Evolutionary conservation across 2,888 invertebrate species (phyloP).

Genomic region (Dasypogon diadema): DNA sequence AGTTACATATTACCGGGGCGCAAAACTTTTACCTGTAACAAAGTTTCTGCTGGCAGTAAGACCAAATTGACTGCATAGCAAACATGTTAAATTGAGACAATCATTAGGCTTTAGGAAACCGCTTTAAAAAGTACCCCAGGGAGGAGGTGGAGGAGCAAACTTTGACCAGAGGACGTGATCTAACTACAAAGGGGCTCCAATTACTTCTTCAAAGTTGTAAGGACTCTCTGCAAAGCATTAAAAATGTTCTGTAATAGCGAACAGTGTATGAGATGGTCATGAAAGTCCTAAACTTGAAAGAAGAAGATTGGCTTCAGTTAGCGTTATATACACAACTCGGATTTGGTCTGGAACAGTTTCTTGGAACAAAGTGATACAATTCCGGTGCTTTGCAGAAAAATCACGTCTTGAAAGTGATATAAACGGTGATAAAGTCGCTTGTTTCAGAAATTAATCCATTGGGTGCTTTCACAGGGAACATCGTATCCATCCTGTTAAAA

Average conservation of each 20-base stretch:
- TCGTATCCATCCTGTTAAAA: background rate
- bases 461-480: slow-evolving; percentile 1
- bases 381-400: slow-evolving; percentile 36
- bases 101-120: slow-evolving; percentile 24
- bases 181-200: slow-evolving; percentile 27
- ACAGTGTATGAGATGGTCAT: slow-evolving; percentile 1
- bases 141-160: background rate
- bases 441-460: slow-evolving; percentile 31
- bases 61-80: slow-evolving; percentile 31
- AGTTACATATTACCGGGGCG: slow-evolving; percentile 5
- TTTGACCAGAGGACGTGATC: slow-evolving; percentile 37
- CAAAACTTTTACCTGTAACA: slow-evolving; percentile 27
- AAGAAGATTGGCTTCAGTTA: background rate
- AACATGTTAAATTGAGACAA: slow-evolving; percentile 32
- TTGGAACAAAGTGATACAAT: slow-evolving; percentile 39
- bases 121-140: slow-evolving; percentile 13
- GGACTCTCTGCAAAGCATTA: slow-evolving; percentile 13
- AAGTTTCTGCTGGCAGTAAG: background rate
- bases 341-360: background rate
- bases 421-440: slow-evolving; percentile 35
- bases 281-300: background rate
- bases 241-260: slow-evolving; percentile 21
- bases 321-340: background rate
- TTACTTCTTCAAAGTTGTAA: slow-evolving; percentile 36
- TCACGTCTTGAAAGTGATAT: slow-evolving; percentile 42